Percentiles rank a stretch among this genome's conserved stretches.
Conservation (phyloP, 2,113 vertebrate species). For the Mustelus asterias region DNA sequence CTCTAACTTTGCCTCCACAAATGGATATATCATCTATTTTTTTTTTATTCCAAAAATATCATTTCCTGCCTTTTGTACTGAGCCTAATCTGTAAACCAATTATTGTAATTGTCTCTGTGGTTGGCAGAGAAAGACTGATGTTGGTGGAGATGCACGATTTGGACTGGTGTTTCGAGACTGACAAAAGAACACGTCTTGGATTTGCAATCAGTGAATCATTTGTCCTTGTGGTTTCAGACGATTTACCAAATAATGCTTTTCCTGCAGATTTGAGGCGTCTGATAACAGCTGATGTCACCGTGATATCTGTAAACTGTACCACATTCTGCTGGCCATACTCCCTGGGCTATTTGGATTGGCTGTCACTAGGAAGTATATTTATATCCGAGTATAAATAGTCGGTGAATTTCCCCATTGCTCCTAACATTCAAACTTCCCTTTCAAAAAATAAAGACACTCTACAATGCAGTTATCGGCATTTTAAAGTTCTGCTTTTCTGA, state of each 20-base stretch:
- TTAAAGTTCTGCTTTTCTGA: neutral
- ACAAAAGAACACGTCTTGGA: conserved; percentile 50
- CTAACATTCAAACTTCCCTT: neutral
- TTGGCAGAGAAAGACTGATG: conserved; percentile 37
- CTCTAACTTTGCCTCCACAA: conserved; percentile 34
- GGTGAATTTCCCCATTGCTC: conserved; percentile 17
- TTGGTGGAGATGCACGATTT: neutral
- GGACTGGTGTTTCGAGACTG: conserved; percentile 47
- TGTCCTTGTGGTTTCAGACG: conserved; percentile 60
- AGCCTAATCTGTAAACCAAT: conserved; percentile 44
- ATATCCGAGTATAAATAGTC: conserved; percentile 18
- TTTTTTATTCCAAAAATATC: conserved; percentile 45
- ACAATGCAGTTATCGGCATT: neutral
- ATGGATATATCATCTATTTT: conserved; percentile 29
- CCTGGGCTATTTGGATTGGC: conserved; percentile 56
- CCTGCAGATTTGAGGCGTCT: conserved; percentile 57
- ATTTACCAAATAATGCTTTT: conserved; percentile 61
- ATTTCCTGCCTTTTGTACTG: conserved; percentile 47
- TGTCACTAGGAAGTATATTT: conserved; percentile 44
- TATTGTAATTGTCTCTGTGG: conserved; percentile 43
- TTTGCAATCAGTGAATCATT: conserved; percentile 59
- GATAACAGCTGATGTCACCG: conserved; percentile 57
- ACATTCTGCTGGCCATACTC: conserved; percentile 52
- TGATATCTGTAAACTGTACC: conserved; percentile 57
- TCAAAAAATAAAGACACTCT: neutral